Base-by-base conservation (phyloP, 2,888 invertebrate genomes). In the Pimpla rufipes region DNA sequence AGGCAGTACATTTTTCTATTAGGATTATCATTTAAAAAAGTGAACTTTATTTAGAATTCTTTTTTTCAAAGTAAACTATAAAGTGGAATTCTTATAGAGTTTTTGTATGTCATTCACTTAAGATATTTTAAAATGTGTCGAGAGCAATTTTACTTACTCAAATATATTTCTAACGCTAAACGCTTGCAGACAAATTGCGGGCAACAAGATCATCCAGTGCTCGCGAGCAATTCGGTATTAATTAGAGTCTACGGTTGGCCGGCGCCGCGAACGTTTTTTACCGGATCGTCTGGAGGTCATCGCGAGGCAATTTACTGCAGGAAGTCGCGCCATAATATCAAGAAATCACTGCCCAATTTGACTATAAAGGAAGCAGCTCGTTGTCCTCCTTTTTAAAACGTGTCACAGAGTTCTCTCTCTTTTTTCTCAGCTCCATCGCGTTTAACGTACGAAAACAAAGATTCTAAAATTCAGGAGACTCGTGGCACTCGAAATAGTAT, bases 401-500 rank as follows among this genome's bases (percentile, higher is more conserved):
- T n/a, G 35, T n/a, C 4, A 4, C 1, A 37, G n/a, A 62, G 6
- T 16, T 37, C 16, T 16, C n/a, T 35, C 23, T 13, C 0, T 37
- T 16, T 35, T 35, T 57, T 13, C 0, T 57, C 11, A 29, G n/a
- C n/a, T n/a, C n/a, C n/a, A 62, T 35, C 2, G 16, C 40, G 40
- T 18, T 40, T 64, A n/a, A 7, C 35, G 21, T 40, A 21, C 23
- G 13, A 55, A 62, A 37, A 8, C 52, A 57, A 57, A 64, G 2
- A 21, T 55, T 57, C 47, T n/a, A 62, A 68, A 73, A 75, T 70
- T 13, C 11, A 42, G 35, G 16, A 81, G 62, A 71, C 35, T 55
- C 18, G 42, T 45, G 35, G 52, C 4, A 55, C 16, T 84, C 71
- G 70, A 83, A 87, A 87, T 85, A 85, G 82, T 75, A 16, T 74